Percentiles rank a stretch among this genome's conserved stretches.
Evolutionary conservation across 2,113 vertebrate genomes (phyloP).

Genomic region (Pedetes capensis): DNA sequence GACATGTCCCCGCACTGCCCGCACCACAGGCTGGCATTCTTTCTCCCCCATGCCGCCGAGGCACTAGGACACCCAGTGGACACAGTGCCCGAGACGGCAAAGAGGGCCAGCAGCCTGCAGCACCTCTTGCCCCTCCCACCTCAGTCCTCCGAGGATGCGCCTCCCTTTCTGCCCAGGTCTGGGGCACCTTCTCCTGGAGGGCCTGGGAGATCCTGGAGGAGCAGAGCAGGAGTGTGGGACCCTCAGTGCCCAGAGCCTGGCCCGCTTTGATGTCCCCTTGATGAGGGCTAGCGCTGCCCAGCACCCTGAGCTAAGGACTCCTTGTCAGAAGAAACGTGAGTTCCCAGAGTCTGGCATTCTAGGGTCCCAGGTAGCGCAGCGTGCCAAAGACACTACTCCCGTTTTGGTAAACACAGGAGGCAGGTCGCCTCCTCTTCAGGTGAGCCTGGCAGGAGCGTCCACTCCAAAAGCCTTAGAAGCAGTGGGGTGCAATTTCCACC

Average conservation of each 20-base stretch:
- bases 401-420: accelerated
- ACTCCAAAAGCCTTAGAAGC: neutral
- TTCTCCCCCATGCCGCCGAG: neutral
- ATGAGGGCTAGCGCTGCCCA: neutral
- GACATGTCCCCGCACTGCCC: neutral
- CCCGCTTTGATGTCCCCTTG: neutral
- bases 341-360: too few species aligned
- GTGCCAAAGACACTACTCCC: neutral
- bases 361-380: accelerated
- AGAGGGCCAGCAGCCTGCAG: accelerated
- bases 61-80: too few species aligned
- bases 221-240: accelerated
- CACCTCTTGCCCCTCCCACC: accelerated
- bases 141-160: accelerated
- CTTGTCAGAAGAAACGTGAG: neutral
- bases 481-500: neutral
- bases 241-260: too few species aligned
- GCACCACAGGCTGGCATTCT: accelerated
- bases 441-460: neutral
- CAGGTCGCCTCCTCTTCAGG: accelerated
- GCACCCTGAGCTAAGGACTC: neutral
- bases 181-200: neutral
- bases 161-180: neutral
- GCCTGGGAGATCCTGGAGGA: neutral
- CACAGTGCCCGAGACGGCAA: too few species aligned